Evolutionary conservation across 2,888 invertebrate species (phyloP).

Genomic region (Timema cristinae): DNA sequence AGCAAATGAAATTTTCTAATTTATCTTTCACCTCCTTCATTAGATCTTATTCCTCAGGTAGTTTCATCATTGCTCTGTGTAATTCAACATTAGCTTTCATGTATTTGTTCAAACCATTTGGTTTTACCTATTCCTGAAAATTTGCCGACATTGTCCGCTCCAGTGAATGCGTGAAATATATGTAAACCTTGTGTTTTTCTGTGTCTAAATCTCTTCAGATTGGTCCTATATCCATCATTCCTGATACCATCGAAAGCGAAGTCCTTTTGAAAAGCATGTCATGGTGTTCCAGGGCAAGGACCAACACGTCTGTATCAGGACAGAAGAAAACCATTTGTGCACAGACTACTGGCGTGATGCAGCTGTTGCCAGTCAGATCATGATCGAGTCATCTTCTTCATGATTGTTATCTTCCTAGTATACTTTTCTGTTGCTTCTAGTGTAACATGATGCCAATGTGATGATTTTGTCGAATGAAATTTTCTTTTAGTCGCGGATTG

Average conservation of each 20-base stretch:
- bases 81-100: constrained; percentile 1
- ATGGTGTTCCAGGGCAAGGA: neutral
- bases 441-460: neutral
- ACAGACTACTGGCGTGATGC: neutral
- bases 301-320: neutral
- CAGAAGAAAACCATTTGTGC: neutral
- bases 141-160: neutral
- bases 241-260: neutral
- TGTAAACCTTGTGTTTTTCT: neutral
- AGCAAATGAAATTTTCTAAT: neutral
- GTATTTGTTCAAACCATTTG: neutral
- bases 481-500: neutral
- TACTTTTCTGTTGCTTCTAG: neutral
- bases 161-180: constrained; percentile 8
- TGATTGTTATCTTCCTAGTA: neutral
- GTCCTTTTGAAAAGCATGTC: neutral
- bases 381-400: neutral
- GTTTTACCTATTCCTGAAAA: neutral
- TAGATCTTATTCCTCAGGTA: neutral
- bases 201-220: neutral
- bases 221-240: neutral
- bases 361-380: neutral
- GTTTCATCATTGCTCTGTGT: too few species aligned
- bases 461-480: neutral
- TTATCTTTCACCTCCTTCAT: neutral